phyloP scores from a whole-genome alignment of 2,888 invertebrate species.

The Harpalus rubripes region DNA sequence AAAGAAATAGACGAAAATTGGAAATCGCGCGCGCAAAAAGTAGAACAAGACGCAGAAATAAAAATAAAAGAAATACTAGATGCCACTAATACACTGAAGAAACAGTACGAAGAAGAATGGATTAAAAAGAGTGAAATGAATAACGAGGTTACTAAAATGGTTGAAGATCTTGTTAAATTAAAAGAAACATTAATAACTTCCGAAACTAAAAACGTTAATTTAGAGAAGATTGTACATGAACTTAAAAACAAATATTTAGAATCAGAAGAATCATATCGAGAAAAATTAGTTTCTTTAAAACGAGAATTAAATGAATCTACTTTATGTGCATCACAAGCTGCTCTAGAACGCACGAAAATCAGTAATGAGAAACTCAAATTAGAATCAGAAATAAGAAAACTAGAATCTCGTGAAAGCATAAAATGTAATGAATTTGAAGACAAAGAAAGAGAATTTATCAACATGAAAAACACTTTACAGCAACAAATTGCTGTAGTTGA shows the following conservation, averaged over 20 bases:
- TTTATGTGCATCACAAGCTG: conserved; percentile 86
- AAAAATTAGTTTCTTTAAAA: conserved; percentile 80
- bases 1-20: conserved; percentile 71
- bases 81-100: conserved; percentile 75
- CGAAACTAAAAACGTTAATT: conserved; percentile 75
- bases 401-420: conserved; percentile 79
- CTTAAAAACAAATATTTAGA: conserved; percentile 73
- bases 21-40: conserved; percentile 64
- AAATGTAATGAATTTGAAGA: conserved; percentile 74
- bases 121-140: conserved; percentile 81
- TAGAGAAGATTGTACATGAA: conserved; percentile 72
- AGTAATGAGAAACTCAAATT: conserved; percentile 84
- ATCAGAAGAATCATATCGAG: conserved; percentile 75
- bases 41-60: conserved; percentile 71
- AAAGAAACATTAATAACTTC: conserved; percentile 76
- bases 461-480: conserved; percentile 72
- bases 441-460: conserved; percentile 73
- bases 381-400: conserved; percentile 82
- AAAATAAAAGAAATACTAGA: conserved; percentile 72
- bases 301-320: conserved; percentile 86
- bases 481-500: conserved; percentile 76
- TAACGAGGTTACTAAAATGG: conserved; percentile 75
- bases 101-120: conserved; percentile 79
- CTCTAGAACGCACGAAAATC: conserved; percentile 86
- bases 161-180: conserved; percentile 77